Percentiles rank a stretch among this genome's conserved stretches.
Conservation (phyloP, 2,888 invertebrate species). For the Tillus elongatus region DNA sequence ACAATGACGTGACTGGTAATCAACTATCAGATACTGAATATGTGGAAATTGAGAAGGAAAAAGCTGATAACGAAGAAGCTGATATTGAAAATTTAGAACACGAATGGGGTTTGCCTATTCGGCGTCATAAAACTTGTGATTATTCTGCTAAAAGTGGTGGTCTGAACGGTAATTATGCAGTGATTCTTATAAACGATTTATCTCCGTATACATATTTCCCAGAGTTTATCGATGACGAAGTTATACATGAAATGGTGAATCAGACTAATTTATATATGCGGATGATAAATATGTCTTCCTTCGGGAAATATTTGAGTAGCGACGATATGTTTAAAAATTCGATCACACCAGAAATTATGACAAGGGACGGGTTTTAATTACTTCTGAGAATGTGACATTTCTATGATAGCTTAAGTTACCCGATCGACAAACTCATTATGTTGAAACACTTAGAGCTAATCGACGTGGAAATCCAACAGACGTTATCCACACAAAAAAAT, state of each 20-base stretch:
- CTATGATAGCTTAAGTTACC: constrained; percentile 2
- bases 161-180: neutral
- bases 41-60: neutral
- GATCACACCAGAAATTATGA: constrained; percentile 3
- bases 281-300: neutral
- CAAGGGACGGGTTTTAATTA: constrained; percentile 5
- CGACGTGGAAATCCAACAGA: constrained; percentile 8
- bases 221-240: constrained; percentile 6
- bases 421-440: constrained; percentile 7
- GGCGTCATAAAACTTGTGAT: neutral
- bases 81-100: neutral
- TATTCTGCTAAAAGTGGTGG: constrained; percentile 5
- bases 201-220: neutral
- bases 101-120: neutral
- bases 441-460: constrained; percentile 14
- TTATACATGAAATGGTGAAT: constrained; percentile 9
- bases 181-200: constrained; percentile 3
- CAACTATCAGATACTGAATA: too few relatives aligned
- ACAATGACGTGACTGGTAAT: too few relatives aligned
- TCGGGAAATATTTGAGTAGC: neutral
- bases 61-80: too few relatives aligned
- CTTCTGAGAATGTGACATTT: constrained; percentile 7
- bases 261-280: constrained; percentile 8
- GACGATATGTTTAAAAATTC: neutral
- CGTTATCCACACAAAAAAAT: constrained; percentile 1